Percentiles rank a stretch among this genome's conserved stretches.
Evolutionary conservation across 2,113 vertebrate genomes (phyloP).

Genomic region (Alethe castanea): DNA sequence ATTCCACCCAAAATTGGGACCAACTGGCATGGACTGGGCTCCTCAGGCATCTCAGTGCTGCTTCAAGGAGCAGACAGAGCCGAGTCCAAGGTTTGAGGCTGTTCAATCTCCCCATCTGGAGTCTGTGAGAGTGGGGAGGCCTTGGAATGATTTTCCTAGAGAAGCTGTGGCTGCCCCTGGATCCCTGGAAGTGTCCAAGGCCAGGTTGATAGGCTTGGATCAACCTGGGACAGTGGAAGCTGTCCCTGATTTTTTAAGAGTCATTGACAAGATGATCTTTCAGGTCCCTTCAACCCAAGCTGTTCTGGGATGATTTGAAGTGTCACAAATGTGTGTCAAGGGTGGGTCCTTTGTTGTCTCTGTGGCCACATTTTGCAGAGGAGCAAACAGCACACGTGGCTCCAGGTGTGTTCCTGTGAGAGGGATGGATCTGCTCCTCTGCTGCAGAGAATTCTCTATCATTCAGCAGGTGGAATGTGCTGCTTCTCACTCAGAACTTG

Average conservation of each 20-base stretch:
- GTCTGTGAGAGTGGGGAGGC: background rate
- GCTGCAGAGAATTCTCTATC: background rate
- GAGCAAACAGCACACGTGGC: accelerated
- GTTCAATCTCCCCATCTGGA: background rate
- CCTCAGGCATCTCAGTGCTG: background rate
- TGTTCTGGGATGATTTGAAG: background rate
- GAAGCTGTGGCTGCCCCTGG: background rate
- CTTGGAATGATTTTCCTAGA: background rate
- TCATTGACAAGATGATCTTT: background rate
- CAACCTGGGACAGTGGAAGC: accelerated
- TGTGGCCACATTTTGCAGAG: background rate
- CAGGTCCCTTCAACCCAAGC: background rate
- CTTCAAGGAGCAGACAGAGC: background rate
- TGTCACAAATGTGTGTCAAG: background rate
- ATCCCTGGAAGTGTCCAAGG: background rate
- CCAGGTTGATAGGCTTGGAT: accelerated
- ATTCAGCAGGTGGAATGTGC: background rate
- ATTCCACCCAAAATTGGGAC: background rate
- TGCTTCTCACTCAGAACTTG: background rate
- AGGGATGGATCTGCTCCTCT: background rate
- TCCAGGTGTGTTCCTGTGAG: accelerated
- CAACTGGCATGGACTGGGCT: background rate
- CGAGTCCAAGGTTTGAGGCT: background rate
- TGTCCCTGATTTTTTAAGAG: background rate
- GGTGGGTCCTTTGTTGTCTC: background rate